Base-by-base conservation (phyloP, 2,113 vertebrate species). In the Proterorhinus semilunaris region DNA sequence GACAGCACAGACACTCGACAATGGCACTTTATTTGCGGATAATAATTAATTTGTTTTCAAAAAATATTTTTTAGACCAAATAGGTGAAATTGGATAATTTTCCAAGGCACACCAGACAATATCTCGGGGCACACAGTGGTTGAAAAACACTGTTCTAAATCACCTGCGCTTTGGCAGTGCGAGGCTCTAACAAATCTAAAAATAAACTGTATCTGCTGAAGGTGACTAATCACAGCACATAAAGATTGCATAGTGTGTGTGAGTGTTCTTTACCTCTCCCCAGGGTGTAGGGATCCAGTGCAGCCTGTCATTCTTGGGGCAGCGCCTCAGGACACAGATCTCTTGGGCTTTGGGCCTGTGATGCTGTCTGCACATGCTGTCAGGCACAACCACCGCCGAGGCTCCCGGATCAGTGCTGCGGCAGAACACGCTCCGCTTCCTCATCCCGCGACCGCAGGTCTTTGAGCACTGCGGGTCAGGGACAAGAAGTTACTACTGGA, bases 371-470 rank as follows among this genome's bases (percentile, higher is more conserved):
- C 97, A 99, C 92, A 91, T 88, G 65, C 84, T 92, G 57, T 96
- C 96, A 0, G 93, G 94, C 58, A 96, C 72, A 45, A 91, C 88
- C 65, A 92, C 92, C 0, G 88, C 81, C 4, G 77, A 68, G 2
- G 87, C 77, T 27, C 91, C 83, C 0, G 91, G 86, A 76, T 92
- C 87, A 0, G 88, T 82, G 66, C 91, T 94, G 76, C 88, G 90
- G 85, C 98, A 99, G 77, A 91, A 93, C 81, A 98, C 89, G 6
- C 92, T 93, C 0, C 96, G 94, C 73, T 93, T 97, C 90, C 90
- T 94, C 72, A 95, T 63, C 0, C 98, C 97, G 55, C 96, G 94
- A 43, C 98, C 97, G 53, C 98, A 99, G 2, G 94, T 95, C 90
- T 98, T 99, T 71, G 97, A 99, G 86, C 97, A 99, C 97, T 96